Base-by-base conservation (phyloP, 1,140 invertebrate species). In the Rhyacophila brunnea region DNA sequence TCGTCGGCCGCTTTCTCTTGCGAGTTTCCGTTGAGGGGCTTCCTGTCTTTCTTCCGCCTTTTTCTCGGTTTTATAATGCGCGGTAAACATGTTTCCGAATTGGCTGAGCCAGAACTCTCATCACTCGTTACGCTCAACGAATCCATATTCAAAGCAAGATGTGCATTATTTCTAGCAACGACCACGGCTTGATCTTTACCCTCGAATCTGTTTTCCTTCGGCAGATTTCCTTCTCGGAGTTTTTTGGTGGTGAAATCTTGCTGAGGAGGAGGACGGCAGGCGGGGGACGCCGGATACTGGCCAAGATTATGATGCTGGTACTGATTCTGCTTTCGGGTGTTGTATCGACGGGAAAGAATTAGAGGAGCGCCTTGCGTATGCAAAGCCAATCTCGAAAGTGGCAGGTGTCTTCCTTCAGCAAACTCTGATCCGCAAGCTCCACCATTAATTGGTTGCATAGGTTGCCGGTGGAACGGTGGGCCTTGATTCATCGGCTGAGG, bases 31-130 rank as follows among this genome's bases (percentile, higher is more conserved):
- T 70, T 68, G 2, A 73, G 78, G 15, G 87, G 86, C 70, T 92
- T 92, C 49, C 90, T 80, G 67, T 93, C 91, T 73, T 93, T 93
- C 84, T 94, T 95, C 67, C 91, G 83, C 14, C 92, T 81, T 70
- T 95, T 95, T 9, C 91, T 77, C 0, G 91, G 91, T 71, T 94
- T 95, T 67, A 93, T 93, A 47, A 93, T 92, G 42, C 91, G 80
- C 17, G 91, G 92, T 65, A 93, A 71, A 72, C 87, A 89, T 52
- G 86, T 89, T 66, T 92, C 90, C 1, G 87, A 89, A 64, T 85
- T 83, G 38, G 80, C 79, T 6, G 85, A 85, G 9, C 82, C 83
- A 54, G 85, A 87, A 73, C 87, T 89, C 72, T 90, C 87, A 70
- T 90, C 88, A 70, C 87, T 89, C 11, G 86, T 83, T 52, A 88